These are phyloP conservation scores for Timema cristinae DNA, from an alignment of 2,888 invertebrate genomes.

Conservation along the genomic window DNA sequence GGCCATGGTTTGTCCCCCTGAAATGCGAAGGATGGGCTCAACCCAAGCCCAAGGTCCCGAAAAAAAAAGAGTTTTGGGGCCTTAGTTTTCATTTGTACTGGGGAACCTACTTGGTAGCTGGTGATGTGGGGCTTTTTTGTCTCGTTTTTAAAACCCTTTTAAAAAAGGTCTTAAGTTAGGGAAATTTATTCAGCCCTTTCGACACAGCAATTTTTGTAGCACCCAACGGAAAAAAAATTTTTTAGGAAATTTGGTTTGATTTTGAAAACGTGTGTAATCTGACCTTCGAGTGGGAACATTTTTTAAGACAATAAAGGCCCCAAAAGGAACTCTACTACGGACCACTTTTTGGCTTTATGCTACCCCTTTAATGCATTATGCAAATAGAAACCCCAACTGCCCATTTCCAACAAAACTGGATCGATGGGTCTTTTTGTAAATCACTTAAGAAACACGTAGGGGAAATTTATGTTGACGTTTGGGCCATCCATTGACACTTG, in stretches of 20 bases:
- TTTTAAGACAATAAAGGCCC: slow-evolving; percentile 26
- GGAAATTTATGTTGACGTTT: not conserved
- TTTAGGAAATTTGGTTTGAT: slow-evolving; percentile 22
- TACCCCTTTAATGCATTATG: slow-evolving; percentile 9
- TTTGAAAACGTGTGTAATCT: slow-evolving; percentile 20
- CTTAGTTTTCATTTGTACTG: slow-evolving; percentile 21
- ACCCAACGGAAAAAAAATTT: slow-evolving; percentile 28
- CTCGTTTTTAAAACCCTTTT: slow-evolving; percentile 19
- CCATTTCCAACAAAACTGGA: slow-evolving; percentile 2
- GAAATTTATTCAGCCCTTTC: slow-evolving; percentile 24
- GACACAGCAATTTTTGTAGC: slow-evolving; percentile 29
- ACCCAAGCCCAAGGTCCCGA: slow-evolving; percentile 22
- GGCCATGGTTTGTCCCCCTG: slow-evolving; percentile 26
- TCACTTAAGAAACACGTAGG: not conserved
- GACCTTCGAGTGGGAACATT: slow-evolving; percentile 25
- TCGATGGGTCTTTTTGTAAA: slow-evolving; percentile 8
- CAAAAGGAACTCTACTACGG: slow-evolving; percentile 15
- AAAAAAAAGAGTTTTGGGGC: slow-evolving; percentile 28
- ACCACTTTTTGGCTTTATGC: no score
- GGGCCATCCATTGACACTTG: slow-evolving; percentile 1
- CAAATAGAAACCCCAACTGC: slow-evolving; percentile 2
- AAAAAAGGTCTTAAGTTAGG: slow-evolving; percentile 23
- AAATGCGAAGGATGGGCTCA: slow-evolving; percentile 25
- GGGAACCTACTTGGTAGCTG: slow-evolving; percentile 18
- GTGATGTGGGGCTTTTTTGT: slow-evolving; percentile 9